Conservation (phyloP, 2,888 invertebrate genomes). For the Hydrotaea cyrtoneurina region DNA sequence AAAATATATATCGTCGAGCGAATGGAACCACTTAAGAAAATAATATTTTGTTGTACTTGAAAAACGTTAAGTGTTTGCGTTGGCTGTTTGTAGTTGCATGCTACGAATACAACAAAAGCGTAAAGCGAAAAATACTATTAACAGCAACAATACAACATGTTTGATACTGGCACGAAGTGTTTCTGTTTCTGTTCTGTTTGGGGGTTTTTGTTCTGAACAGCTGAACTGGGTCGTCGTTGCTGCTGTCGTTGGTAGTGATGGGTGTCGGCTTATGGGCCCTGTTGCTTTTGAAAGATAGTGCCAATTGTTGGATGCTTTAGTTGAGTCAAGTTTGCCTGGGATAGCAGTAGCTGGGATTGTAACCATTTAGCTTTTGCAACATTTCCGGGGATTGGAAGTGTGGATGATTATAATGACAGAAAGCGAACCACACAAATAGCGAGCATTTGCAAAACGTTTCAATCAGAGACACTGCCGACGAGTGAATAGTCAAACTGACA, state of each 20-base stretch:
- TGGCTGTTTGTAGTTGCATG: background rate
- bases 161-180: background rate
- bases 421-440: background rate
- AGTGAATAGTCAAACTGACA: background rate
- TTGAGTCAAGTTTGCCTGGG: constrained; percentile 32
- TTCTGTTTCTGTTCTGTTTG: background rate
- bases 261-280: constrained; percentile 42
- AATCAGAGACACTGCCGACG: background rate
- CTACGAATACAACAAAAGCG: no score
- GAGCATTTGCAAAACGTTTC: background rate
- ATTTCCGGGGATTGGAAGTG: constrained; percentile 59
- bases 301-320: background rate
- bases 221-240: background rate
- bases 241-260: constrained; percentile 27
- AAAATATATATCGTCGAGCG: no score
- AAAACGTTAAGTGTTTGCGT: background rate
- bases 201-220: background rate
- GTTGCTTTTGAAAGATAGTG: background rate
- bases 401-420: constrained; percentile 29
- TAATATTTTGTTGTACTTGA: constrained; percentile 32
- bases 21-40: background rate
- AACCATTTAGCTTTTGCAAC: constrained; percentile 39
- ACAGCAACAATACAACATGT: constrained; percentile 42
- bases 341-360: constrained; percentile 25
- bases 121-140: constrained; percentile 16